These are phyloP conservation scores for Leptinotarsa lineolata DNA, from an alignment of 1,140 invertebrate species.

Conservation along the genomic window DNA sequence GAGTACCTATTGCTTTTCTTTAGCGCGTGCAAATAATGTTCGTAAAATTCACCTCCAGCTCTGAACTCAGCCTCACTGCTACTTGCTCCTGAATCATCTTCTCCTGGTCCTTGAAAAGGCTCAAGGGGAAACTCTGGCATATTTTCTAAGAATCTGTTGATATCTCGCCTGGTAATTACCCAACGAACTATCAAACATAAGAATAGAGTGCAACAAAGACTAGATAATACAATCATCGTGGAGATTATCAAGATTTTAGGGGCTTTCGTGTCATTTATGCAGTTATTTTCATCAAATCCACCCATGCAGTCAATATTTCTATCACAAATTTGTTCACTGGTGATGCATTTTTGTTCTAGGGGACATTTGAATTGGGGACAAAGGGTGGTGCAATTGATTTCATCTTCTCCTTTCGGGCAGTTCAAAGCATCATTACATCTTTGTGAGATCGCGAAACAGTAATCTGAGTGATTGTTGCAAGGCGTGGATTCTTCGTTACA, in stretches of 20 bases:
- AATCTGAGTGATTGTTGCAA: neutral
- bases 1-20: conserved; percentile 20
- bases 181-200: conserved; percentile 16
- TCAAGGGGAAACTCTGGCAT: conserved; percentile 2
- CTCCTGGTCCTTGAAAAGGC: conserved; percentile 29
- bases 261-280: neutral
- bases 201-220: conserved; percentile 1
- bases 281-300: conserved; percentile 36
- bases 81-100: conserved; percentile 11
- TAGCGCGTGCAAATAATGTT: conserved; percentile 23
- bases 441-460: conserved; percentile 22
- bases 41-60: conserved; percentile 32
- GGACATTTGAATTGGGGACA: conserved; percentile 36
- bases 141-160: neutral
- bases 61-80: conserved; percentile 24
- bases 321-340: conserved; percentile 33
- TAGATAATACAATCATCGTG: neutral
- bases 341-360: conserved; percentile 30
- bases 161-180: conserved; percentile 9
- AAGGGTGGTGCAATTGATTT: conserved; percentile 30
- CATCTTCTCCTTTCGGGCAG: conserved; percentile 39
- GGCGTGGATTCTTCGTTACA: neutral
- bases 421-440: conserved; percentile 32
- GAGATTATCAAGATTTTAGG: neutral
- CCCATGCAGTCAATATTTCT: conserved; percentile 29